Conservation (phyloP, 2,888 invertebrate genomes). For the Papilio demoleus region DNA sequence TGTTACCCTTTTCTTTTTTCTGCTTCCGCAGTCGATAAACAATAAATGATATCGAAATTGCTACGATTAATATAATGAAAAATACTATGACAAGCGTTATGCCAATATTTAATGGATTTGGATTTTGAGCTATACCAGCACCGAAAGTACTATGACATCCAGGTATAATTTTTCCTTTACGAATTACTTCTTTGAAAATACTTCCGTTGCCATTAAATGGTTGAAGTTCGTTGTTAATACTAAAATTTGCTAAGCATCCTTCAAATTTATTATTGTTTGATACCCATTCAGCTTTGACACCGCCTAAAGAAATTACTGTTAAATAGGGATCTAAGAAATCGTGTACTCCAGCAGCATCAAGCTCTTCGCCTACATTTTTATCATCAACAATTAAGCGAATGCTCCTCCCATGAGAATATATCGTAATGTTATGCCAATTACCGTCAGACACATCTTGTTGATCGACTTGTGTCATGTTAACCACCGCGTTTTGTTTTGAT, state of each 20-base stretch:
- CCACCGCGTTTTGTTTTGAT: conserved; percentile 89
- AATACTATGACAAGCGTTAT: conserved; percentile 97
- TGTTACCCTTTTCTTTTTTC: conserved; percentile 92
- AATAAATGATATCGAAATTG: conserved; percentile 95
- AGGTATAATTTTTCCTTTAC: conserved; percentile 88
- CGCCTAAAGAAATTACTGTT: conserved; percentile 91
- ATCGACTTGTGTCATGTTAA: conserved; percentile 91
- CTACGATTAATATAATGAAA: conserved; percentile 94
- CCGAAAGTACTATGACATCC: conserved; percentile 91
- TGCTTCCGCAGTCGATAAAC: conserved; percentile 94
- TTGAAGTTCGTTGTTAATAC: conserved; percentile 94
- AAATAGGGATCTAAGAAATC: conserved; percentile 96
- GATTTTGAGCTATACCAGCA: conserved; percentile 89
- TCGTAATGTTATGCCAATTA: conserved; percentile 93
- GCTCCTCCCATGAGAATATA: conserved; percentile 88
- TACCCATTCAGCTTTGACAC: conserved; percentile 86
- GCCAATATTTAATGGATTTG: conserved; percentile 95
- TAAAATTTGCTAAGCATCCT: conserved; percentile 95
- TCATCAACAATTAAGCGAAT: conserved; percentile 89
- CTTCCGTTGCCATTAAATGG: conserved; percentile 95
- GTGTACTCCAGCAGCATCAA: conserved; percentile 93
- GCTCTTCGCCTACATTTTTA: conserved; percentile 89
- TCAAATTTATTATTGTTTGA: conserved; percentile 87
- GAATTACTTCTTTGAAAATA: conserved; percentile 87
- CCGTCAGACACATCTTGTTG: conserved; percentile 89